Base-by-base conservation (phyloP, 2,113 vertebrate species). In the Neotragus moschatus region DNA sequence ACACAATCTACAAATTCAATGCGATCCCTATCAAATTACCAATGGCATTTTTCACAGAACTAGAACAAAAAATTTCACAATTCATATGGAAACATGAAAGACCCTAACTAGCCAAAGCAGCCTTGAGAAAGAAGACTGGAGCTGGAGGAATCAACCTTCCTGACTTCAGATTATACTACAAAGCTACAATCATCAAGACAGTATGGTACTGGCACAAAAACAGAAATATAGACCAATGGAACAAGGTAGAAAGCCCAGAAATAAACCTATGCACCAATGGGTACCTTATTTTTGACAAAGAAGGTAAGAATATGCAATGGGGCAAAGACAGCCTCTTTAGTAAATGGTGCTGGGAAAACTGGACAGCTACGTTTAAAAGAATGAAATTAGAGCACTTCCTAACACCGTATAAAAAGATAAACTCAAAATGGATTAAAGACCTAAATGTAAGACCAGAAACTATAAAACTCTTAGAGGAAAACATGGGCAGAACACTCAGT, bases 221-320 rank as follows among this genome's bases (percentile, higher is more conserved):
- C 63, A 66, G 33, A 66, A 66, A 66, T 66, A 66, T 21, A 66
- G 63, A 66, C 17, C 63, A 66, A 36, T 66, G 33, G 33, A 66
- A 66, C 63, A 66, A 66, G 8, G 19, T 66, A 66, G 63, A 66
- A 66, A 36, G 63, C 63, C 8, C n/a, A 66, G 63, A 66, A 66
- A 66, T 36, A 66, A 36, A 66, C 33, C 63, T 8, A 10, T 2
- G 8, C 33, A 36, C 63, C 63, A 36, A 0, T 11, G 8, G 1
- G 63, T 36, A 66, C 17, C 63, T 66, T 66, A 66, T 66, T 36
- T 66, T 66, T 66, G 63, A 66, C 33, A 21, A 11, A 66, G 63
- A 36, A 66, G 63, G 33, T n/a, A 66, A 66, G 33, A 36, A 36
- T 36, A 66, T 66, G 17, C 63, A 36, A 21, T 66, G 63, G 33